A percentile compares a stretch with the other conserved stretches of the same genome.
Conservation (phyloP, 2,113 vertebrate genomes). For the Heloderma charlesbogerti region DNA sequence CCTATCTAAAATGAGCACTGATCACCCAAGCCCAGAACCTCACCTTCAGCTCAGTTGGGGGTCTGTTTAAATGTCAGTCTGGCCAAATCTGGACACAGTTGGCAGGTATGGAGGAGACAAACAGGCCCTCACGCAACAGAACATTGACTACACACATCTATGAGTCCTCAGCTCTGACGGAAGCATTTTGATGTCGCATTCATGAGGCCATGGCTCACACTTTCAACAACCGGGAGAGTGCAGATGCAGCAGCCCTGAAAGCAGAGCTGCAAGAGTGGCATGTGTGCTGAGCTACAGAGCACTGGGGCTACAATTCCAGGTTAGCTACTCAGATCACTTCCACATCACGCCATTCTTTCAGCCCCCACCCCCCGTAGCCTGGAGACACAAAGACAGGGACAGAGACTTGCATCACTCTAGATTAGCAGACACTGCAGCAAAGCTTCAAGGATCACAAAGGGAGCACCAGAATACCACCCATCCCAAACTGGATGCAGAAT, state of each 20-base stretch:
- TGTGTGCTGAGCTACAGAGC: background rate
- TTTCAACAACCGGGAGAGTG: background rate
- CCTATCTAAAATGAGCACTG: background rate
- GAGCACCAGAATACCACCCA: background rate
- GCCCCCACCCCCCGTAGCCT: background rate
- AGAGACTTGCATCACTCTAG: background rate
- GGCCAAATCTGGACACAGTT: background rate
- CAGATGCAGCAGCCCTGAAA: background rate
- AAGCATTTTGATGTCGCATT: background rate
- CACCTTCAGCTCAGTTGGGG: background rate
- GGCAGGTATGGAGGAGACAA: background rate
- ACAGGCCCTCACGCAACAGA: too few species aligned
- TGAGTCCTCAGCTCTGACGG: background rate
- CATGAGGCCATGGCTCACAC: background rate
- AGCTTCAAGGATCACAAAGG: background rate
- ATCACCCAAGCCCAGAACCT: background rate
- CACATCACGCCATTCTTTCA: background rate
- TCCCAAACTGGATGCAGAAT: background rate
- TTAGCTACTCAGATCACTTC: background rate
- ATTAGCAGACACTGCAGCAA: background rate
- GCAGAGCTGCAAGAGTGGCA: background rate
- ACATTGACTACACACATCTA: background rate
- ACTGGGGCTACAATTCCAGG: background rate
- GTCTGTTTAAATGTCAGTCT: background rate
- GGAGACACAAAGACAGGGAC: background rate